Conservation (phyloP, 30 jellyfish, hydroid and myxozoan genomes). For the Turritopsis rubra region DNA sequence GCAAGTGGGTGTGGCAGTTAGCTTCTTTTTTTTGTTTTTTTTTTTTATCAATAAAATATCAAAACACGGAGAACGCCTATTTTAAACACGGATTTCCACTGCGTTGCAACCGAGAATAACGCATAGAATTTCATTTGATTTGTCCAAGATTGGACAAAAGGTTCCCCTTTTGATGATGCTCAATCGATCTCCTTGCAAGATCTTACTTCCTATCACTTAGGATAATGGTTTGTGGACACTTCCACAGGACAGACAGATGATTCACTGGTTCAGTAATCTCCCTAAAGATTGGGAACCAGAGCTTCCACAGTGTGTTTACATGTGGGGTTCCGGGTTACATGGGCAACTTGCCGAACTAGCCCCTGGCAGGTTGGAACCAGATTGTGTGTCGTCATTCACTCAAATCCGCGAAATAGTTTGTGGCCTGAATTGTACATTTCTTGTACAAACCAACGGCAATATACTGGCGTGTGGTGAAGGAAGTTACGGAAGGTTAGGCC, state of each 20-base stretch:
- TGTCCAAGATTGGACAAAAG: too few species aligned
- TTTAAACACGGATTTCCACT: too few species aligned
- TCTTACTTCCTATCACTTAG: constrained; percentile 21
- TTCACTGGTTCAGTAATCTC: constrained; percentile 48
- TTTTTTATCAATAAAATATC: too few species aligned
- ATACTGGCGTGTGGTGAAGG: constrained; percentile 93
- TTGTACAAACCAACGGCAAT: constrained; percentile 64
- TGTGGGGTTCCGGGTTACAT: constrained; percentile 83
- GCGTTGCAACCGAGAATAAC: too few species aligned
- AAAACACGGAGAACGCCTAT: too few species aligned
- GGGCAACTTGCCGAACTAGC: constrained; percentile 70
- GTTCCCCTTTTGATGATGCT: too few species aligned
- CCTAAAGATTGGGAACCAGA: constrained; percentile 91
- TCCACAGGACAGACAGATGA: constrained; percentile 69
- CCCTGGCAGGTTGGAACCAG: constrained; percentile 50
- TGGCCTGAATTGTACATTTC: constrained; percentile 89
- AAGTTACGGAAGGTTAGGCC: constrained; percentile 85
- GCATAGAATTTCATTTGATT: too few species aligned
- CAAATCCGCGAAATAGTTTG: constrained; percentile 79
- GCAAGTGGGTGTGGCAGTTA: too few species aligned
- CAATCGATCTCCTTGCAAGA: too few species aligned
- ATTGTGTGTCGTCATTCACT: constrained; percentile 36
- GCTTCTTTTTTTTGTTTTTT: too few species aligned
- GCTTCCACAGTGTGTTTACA: constrained; percentile 48
- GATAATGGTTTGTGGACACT: constrained; percentile 61